Percentiles rank a stretch among this genome's conserved stretches.
Conservation (phyloP, 2,797 vertebrate genomes). For the Lagodon rhomboides region DNA sequence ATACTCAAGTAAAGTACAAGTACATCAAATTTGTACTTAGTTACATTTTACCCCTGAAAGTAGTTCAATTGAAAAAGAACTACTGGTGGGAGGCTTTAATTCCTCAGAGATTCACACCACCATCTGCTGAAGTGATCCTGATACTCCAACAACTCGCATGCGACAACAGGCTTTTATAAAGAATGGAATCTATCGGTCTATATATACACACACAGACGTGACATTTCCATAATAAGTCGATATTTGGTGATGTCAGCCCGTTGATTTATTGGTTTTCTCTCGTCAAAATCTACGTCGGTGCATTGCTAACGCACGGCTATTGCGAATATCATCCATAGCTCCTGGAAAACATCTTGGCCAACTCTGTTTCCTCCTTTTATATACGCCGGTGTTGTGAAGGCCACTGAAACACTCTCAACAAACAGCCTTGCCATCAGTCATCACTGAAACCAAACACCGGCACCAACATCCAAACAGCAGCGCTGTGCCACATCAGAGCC, state of each 20-base stretch:
- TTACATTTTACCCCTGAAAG: no score
- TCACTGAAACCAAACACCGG: slow-evolving; percentile 34
- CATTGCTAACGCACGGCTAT: slow-evolving; percentile 6
- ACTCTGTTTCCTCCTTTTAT: slow-evolving; percentile 21
- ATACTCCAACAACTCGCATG: not conserved
- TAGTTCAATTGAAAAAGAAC: not conserved
- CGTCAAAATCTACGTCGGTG: not conserved
- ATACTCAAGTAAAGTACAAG: no score
- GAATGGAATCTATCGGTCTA: not conserved
- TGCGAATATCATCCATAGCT: not conserved
- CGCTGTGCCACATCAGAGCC: slow-evolving; percentile 20
- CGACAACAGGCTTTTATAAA: not conserved
- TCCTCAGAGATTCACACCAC: not conserved
- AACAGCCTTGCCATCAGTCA: slow-evolving; percentile 18
- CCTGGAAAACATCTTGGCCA: not conserved
- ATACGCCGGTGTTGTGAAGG: slow-evolving; percentile 40
- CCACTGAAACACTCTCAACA: slow-evolving; percentile 14
- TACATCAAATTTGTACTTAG: no score
- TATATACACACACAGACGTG: not conserved
- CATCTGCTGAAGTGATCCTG: slow-evolving; percentile 16
- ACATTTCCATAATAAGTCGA: not conserved
- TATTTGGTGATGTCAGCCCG: not conserved
- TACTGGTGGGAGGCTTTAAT: not conserved
- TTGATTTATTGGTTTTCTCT: not conserved
- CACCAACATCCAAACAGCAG: slow-evolving; percentile 15